Evolutionary conservation across 2,888 invertebrate species (phyloP), one percentile per base, ranked within the genome.

Genomic region (Ectemnius lituratus): DNA sequence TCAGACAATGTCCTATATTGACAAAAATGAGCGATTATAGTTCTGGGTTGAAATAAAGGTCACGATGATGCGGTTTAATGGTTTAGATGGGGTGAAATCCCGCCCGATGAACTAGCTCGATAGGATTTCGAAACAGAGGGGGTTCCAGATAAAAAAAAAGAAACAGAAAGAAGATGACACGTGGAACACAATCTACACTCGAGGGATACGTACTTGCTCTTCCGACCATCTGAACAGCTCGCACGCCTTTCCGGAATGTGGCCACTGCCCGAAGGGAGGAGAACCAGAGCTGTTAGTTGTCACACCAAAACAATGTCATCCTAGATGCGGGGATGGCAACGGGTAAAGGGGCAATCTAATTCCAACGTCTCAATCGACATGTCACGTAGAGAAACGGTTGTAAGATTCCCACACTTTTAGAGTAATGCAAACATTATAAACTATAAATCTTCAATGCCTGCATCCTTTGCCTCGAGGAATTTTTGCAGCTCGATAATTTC

Each of bases 201-300:
- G 88, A 85, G 87, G 88, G 88, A 93, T 96, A 97, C 97, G 95
- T 97, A 98, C 97, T 98, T 97, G 97, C 97, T 95, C 97, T 95
- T 94, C 98, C 97, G 93, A 97, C 97, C 95, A 97, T 96, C 94
- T 97, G 98, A 93, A 98, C 97, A 94, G 98, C 98, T 93, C 98
- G 97, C 92, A 99, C 99, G 94, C 99, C 98, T 94, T 99, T 98
- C 96, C 98, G 97, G 97, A 99, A 99, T 93, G 98, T 97, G 92
- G 98, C 98, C 97, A 99, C 99, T 99, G 94, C 92, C 92, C 92
- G 89, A 87, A 88, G 91, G 92, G 91, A 92, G 92, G 91, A 92
- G 91, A 92, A 92, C 91, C 90, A 89, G 87, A 90, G 88, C 88
- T 90, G 91, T 92, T 92, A 92, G 91, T 92, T 88, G 89, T 90